Conservation (phyloP, 2,888 invertebrate genomes). For the Acanthacorydalis orientalis region DNA sequence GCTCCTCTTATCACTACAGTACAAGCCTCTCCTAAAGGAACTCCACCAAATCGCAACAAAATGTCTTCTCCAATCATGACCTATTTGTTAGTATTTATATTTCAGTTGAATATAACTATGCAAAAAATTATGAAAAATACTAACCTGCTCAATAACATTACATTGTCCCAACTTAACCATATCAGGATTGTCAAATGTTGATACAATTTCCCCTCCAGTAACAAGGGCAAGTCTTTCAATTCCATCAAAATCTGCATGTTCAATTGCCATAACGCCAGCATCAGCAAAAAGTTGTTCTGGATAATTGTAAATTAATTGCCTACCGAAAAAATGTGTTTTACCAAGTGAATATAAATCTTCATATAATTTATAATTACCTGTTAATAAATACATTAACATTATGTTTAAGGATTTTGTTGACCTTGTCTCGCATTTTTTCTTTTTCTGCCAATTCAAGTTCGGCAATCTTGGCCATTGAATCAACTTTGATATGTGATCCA, state of each 20-base stretch:
- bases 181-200: conserved; percentile 92
- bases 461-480: conserved; percentile 89
- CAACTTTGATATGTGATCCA: conserved; percentile 86
- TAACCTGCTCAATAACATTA: conserved; percentile 82
- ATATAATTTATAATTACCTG: conserved; percentile 27
- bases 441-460: conserved; percentile 96
- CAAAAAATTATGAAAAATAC: conserved; percentile 10
- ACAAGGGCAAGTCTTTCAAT: conserved; percentile 94
- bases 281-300: conserved; percentile 99
- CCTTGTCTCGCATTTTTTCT: conserved; percentile 99
- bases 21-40: conserved; percentile 90
- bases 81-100: conserved; percentile 19
- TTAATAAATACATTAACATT: conserved; percentile 97
- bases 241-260: conserved; percentile 99
- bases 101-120: neutral
- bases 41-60: conserved; percentile 85
- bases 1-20: conserved; percentile 94
- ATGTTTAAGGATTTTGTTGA: conserved; percentile 86
- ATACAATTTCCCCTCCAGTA: conserved; percentile 95
- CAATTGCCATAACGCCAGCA: conserved; percentile 96
- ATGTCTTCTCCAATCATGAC: conserved; percentile 97
- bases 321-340: conserved; percentile 18
- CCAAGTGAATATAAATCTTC: neutral
- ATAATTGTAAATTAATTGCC: conserved; percentile 98
- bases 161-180: conserved; percentile 86